phyloP scores from a whole-genome alignment of 2,888 invertebrate species.

The Thalpophila matura region DNA sequence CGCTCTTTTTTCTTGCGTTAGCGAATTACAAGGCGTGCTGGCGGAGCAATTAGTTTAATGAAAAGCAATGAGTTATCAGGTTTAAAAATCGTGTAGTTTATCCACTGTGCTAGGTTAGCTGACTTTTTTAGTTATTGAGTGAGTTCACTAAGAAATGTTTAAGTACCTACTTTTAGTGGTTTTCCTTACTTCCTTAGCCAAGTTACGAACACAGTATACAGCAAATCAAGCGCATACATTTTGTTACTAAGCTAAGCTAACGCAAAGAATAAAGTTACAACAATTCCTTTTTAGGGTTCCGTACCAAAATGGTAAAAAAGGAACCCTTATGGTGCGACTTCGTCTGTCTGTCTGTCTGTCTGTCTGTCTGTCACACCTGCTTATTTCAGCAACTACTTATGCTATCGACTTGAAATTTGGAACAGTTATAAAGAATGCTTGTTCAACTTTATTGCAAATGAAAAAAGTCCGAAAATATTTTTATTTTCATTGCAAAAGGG shows the following conservation, averaged over 20 bases:
- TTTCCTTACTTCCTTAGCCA: neutral
- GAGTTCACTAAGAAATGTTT: neutral
- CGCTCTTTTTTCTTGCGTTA: conserved; percentile 18
- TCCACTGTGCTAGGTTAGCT: neutral
- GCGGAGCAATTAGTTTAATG: neutral
- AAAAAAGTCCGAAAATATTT: too few relatives aligned
- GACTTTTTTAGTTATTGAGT: neutral
- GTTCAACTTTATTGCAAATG: too few relatives aligned
- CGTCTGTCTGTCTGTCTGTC: too few relatives aligned
- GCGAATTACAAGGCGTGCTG: conserved; percentile 13
- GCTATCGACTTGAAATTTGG: too few relatives aligned
- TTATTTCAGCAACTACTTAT: too few relatives aligned
- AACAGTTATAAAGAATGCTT: too few relatives aligned
- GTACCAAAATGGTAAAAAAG: too few relatives aligned
- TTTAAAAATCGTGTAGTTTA: neutral
- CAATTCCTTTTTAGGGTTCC: too few relatives aligned
- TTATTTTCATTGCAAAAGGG: too few relatives aligned
- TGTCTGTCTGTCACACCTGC: too few relatives aligned
- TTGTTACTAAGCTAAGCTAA: conserved; percentile 15
- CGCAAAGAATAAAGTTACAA: conserved; percentile 13
- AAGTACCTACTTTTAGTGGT: too few relatives aligned
- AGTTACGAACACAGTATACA: neutral
- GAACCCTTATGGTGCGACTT: too few relatives aligned
- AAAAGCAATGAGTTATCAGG: neutral
- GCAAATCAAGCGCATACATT: neutral